Evolutionary conservation across 2,888 invertebrate genomes (phyloP), one percentile per base, ranked within the genome.

Genomic region (Xestia xanthographa): DNA sequence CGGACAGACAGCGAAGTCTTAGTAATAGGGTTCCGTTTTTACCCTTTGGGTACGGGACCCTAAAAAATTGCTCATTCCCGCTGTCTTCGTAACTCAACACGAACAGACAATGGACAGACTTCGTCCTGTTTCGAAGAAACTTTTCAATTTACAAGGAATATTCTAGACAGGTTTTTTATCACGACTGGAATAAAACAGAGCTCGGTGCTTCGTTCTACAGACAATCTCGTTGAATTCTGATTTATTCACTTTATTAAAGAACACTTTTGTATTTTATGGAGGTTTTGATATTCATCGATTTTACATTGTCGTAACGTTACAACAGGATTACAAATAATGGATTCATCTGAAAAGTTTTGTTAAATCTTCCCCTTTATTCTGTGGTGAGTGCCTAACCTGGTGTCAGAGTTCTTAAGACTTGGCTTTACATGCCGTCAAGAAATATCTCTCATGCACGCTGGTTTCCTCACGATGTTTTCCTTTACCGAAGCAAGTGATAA

Each of bases 111-210:
- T 62, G 68, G 67, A 71, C 67, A 75, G 76, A 80, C 67, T 66
- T 62, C 26, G 69, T 80, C 68, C n/a, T 77, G 80, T 77, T 79
- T 71, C 76, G 48, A 79, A 84, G 79, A 83, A 89, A 90, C 86
- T 90, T 87, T 88, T 86, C 80, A 88, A 88, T 88, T 89, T 83
- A 84, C 82, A 85, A 78, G 71, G 78, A 88, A 88, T 88, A 86
- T 86, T 86, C 83, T 60, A 72, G 69, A 72, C 67, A 50, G 48
- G 58, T 45, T 84, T 85, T 84, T 83, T 79, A 75, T 77, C 71
- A 60, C 45, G 66, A 45, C 34, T 20, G 48, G 45, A 76, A 68
- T 77, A 88, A 81, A 83, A 77, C 62, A 72, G 67, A 38, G 63
- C 70, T 74, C 22, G 34, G 48, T 53, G 60, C 66, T 87, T 72